Evolutionary conservation across 2,113 vertebrate genomes (phyloP), one percentile per base, ranked within the genome.

Genomic region (Perccottus glenii): DNA sequence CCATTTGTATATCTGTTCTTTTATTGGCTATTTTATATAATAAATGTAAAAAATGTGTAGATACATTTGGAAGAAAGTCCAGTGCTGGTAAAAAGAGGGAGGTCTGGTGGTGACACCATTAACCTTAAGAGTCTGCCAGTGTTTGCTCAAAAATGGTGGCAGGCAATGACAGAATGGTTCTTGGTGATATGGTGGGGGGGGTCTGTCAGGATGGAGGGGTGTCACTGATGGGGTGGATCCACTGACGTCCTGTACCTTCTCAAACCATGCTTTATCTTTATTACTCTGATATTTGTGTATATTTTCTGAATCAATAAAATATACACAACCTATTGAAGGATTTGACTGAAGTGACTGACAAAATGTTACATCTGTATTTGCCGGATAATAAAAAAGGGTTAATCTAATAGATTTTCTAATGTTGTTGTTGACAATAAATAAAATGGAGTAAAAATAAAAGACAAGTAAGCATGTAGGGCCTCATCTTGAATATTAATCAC

Each of bases 281-380:
- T 85, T 86, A 89, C 83, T 83, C 85, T 85, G 73, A 88, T 84
- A 89, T 83, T 88, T 90, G 88, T 90, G 88, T 90, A 91, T 90
- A 91, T 90, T 92, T 90, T 90, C 86, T 78, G 84, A 87, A 79
- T 85, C 87, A 92, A 88, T 91, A 89, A 91, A 76, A 82, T 85
- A 86, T 87, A 85, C 83, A 86, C 85, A 81, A 4, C 84, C 71
- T 77, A 80, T 6, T 63, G 32, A 61, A 11, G 61, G 32, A 60
- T 66, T 77, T 0, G 55, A 8, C 40, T 59, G 56, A 64, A 52
- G 35, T 35, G 35, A 27, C 32, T 42, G 1, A 0, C 4, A 33
- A 14, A 19, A 14, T 53, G 9, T 5, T 11, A 33, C 11, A 11
- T 32, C 33, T 35, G 32, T 6, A 7, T 8, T 40, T 40, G 38